Base-by-base conservation (phyloP, 2,888 invertebrate species). In the Gortyna flavago region DNA sequence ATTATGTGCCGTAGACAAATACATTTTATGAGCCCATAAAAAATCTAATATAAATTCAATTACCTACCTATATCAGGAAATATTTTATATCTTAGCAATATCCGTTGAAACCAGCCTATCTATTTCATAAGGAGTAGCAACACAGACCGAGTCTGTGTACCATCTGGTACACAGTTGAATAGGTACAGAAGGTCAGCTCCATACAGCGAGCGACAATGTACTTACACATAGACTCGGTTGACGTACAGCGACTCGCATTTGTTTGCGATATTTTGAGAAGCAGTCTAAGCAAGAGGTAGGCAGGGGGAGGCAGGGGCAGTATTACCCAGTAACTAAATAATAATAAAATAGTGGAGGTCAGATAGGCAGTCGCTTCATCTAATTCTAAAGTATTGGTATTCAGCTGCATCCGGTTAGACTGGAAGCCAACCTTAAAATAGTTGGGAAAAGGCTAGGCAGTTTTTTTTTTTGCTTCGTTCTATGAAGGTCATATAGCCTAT, bases 51-150 rank as follows among this genome's bases (percentile, higher is more conserved):
- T 2, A n/a, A 72, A 54, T 69, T 29, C 21, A 65, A 71, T 67
- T 38, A n/a, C 21, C 18, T 13, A 18, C 2, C 9, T 57, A 21
- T 35, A 48, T 35, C 69, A 82, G 38, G 61, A 75, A 71, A 75
- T 61, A 61, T 72, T 64, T 76, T 64, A 73, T 48, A 41, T 66
- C n/a, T 54, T n/a, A n/a, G 35, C 59, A 68, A 81, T 74, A 79
- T 79, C 84, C 84, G 79, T 44, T 79, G 38, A n/a, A 57, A 68
- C 67, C 51, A 57, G 38, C 21, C 64, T 44, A 65, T 54, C 68
- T 44, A 61, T 70, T 87, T 41, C 44, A 54, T 76, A 72, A 84
- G 83, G 76, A 80, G 21, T 32, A 29, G 57, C 21, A 29, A 73
- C 16, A 74, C 5, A 41, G 13, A 74, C n/a, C n/a, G n/a, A n/a